Evolutionary conservation across 2,797 vertebrate genomes (phyloP).

Genomic region (Lagodon rhomboides): DNA sequence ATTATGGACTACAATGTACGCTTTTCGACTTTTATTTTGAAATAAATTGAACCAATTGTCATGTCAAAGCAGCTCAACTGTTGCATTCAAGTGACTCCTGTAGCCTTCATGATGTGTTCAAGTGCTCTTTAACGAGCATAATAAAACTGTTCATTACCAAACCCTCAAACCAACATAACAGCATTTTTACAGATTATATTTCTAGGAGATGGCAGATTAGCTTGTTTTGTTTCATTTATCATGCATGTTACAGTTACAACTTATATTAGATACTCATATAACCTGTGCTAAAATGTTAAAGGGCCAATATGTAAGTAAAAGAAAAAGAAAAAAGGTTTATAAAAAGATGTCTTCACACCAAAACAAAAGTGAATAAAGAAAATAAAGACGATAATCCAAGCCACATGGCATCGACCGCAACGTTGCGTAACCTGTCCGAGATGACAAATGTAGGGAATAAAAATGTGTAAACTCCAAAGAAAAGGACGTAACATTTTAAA

Average conservation of each 20-base stretch:
- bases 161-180: too few species aligned
- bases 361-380: neutral
- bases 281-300: neutral
- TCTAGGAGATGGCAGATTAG: neutral
- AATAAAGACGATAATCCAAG: constrained; percentile 27
- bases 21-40: neutral
- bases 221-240: neutral
- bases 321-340: neutral
- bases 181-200: too few species aligned
- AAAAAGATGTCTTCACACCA: constrained; percentile 1
- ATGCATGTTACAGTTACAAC: neutral
- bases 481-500: constrained; percentile 27
- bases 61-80: neutral
- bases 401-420: constrained; percentile 44
- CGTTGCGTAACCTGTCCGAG: constrained; percentile 24
- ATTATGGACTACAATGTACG: too few species aligned
- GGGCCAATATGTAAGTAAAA: neutral
- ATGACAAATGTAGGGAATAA: constrained; percentile 45
- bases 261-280: neutral
- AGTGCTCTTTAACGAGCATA: neutral
- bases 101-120: neutral
- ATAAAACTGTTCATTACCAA: too few species aligned
- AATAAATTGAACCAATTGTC: neutral
- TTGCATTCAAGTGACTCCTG: constrained; percentile 3
- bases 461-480: constrained; percentile 24